Conservation (phyloP, 1,140 invertebrate genomes). For the Brachionus plicatilis region DNA sequence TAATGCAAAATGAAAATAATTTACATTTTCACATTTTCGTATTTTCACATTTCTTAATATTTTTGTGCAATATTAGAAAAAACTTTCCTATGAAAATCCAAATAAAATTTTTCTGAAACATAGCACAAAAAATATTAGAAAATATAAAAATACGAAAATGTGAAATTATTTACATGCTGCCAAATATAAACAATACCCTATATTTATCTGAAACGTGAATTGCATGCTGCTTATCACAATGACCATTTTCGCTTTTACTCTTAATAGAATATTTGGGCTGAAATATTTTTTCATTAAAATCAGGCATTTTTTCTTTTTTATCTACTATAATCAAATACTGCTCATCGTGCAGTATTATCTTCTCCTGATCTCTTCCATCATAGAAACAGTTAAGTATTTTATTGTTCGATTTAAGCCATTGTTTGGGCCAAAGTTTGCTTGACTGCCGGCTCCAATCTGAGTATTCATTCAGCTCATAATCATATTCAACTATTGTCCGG, state of each 20-base stretch:
- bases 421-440: not conserved
- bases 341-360: slow-evolving; percentile 17
- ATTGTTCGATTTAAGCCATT: not conserved
- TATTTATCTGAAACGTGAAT: slow-evolving; percentile 29
- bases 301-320: slow-evolving; percentile 28
- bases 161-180: no score
- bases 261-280: not conserved
- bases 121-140: not conserved
- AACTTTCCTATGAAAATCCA: no score
- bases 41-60: no score
- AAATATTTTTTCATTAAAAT: slow-evolving; percentile 36
- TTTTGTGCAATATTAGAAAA: no score
- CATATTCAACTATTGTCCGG: slow-evolving; percentile 23
- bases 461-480: slow-evolving; percentile 11
- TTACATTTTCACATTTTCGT: no score
- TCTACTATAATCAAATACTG: slow-evolving; percentile 33
- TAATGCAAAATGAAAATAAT: no score
- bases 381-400: slow-evolving; percentile 15
- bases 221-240: not conserved
- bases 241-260: not conserved
- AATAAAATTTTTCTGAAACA: no score
- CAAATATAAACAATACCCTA: not conserved
- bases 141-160: not conserved
- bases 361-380: not conserved
- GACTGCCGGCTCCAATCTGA: not conserved